Base-by-base conservation (phyloP, 23 tunicate species). In the Corella eumyota region DNA sequence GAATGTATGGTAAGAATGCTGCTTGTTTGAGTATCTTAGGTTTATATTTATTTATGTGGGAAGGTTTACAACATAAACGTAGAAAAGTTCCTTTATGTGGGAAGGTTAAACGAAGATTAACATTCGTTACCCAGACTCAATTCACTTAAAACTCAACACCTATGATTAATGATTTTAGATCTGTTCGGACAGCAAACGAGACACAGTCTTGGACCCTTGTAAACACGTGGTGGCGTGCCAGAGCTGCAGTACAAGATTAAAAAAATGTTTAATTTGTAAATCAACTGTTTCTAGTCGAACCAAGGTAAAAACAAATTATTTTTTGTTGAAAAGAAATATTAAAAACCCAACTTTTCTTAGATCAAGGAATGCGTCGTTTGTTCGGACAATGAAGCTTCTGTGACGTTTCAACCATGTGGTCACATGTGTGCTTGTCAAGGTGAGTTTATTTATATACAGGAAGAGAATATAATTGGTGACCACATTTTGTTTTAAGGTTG, bases 371-470 rank as follows among this genome's bases (percentile, higher is more conserved):
- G 96, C 50, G 22, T 61, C 45, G 96, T 88, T 17, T 88, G 96
- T 67, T 78, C 74, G n/a, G 96, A 88, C 30, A 72, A 78, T 13
- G 67, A 26, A 22, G 38, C 96, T 19, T 62, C 81, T 13, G 96
- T 88, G 6, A 25, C 68, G 11, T 88, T 88, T 56, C 75, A 73
- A 46, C 96, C 96, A 19, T 88, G 96, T 63, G 77, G 77, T 0
- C 96, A 88, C 65, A 54, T 68, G 5, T 79, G 88, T 54, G 96
- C 81, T 17, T 88, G 96, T 38, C 71, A 58, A 70, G 67, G 96
- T 88, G 56, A 51, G 81, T 57, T 40, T 40, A 40, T 9, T 40
- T 40, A 15, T 40, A 15, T 40, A 9, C 15, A 9, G 15, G 48
- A 40, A 40, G 48, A 40, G 15, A 40, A 40, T 40, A 40, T 9